These are phyloP conservation scores for Cheilosia scutellata DNA, from an alignment of 2,888 invertebrate species.

Conservation along the genomic window DNA sequence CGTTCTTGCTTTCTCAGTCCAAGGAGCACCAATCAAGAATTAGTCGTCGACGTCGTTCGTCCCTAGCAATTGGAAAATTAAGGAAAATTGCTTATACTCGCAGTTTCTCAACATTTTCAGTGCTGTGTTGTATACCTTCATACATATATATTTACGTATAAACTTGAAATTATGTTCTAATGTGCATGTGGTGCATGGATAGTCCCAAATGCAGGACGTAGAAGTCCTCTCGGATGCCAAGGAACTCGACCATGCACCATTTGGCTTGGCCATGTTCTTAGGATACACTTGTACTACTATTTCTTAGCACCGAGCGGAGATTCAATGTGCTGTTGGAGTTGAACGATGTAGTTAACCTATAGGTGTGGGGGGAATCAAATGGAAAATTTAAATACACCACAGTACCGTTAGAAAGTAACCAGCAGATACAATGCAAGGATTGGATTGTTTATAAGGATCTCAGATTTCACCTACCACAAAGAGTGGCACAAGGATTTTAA, in stretches of 20 bases:
- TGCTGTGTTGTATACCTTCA: neutral
- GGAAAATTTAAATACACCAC: conserved; percentile 3
- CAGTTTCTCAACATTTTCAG: conserved; percentile 47
- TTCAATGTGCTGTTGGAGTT: conserved; percentile 19
- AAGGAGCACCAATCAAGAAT: conserved; percentile 75
- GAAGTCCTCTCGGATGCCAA: conserved; percentile 15
- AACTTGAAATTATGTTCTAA: conserved; percentile 9
- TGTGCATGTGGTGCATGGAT: conserved; percentile 8
- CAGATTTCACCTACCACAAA: too few relatives aligned
- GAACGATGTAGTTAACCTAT: conserved; percentile 13
- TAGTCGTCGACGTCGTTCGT: conserved; percentile 63
- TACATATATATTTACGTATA: neutral
- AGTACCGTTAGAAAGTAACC: conserved; percentile 10
- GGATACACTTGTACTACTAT: conserved; percentile 36
- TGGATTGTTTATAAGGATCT: too few relatives aligned
- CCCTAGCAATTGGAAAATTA: conserved; percentile 71
- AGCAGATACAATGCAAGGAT: neutral
- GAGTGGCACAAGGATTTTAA: too few relatives aligned
- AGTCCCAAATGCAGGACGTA: conserved; percentile 8
- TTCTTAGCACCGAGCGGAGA: conserved; percentile 13
- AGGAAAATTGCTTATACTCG: conserved; percentile 66
- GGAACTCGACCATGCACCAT: conserved; percentile 9
- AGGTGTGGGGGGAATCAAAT: neutral
- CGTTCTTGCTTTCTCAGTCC: conserved; percentile 59
- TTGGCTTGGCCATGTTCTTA: conserved; percentile 27